A percentile compares a stretch with the other conserved stretches of the same genome.
Conservation (phyloP, 2,888 invertebrate genomes). For the Microlaimidae sp. region DNA sequence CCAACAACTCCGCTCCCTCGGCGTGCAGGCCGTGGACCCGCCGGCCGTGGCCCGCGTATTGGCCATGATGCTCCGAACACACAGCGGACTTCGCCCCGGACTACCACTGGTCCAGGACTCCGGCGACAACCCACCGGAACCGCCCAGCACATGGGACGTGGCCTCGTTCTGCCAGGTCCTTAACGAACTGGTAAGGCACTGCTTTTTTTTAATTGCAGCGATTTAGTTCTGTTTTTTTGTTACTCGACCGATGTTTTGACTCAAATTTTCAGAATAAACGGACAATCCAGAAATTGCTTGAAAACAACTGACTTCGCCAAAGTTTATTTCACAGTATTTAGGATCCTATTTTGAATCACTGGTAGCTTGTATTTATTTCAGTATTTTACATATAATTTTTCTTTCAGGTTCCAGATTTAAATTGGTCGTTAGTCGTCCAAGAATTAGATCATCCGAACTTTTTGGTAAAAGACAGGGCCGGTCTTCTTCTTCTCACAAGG, state of each 20-base stretch:
- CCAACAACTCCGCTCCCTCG: slow-evolving; percentile 59
- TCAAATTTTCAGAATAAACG: no score
- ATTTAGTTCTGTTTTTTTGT: no score
- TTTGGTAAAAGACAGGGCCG: slow-evolving; percentile 64
- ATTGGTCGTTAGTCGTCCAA: slow-evolving; percentile 78
- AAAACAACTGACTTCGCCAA: no score
- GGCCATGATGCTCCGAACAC: slow-evolving; percentile 67
- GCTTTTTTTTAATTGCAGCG: no score
- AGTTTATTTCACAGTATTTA: no score
- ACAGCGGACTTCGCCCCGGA: slow-evolving; percentile 53
- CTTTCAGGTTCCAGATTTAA: slow-evolving; percentile 42
- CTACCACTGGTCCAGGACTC: slow-evolving; percentile 23
- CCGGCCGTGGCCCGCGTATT: slow-evolving; percentile 65
- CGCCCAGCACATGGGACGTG: slow-evolving; percentile 63
- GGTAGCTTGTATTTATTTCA: no score
- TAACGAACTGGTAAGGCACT: slow-evolving; percentile 63
- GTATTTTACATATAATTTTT: no score
- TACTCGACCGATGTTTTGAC: no score
- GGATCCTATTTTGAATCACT: no score
- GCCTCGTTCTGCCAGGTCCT: slow-evolving; percentile 81
- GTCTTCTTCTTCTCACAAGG: slow-evolving; percentile 61
- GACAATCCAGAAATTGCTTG: no score
- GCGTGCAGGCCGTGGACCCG: slow-evolving; percentile 46
- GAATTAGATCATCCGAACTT: slow-evolving; percentile 83
- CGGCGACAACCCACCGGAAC: slow-evolving; percentile 18